Base-by-base conservation (phyloP, 30 jellyfish, hydroid and myxozoan genomes). In the Phacellophora camtschatica region DNA sequence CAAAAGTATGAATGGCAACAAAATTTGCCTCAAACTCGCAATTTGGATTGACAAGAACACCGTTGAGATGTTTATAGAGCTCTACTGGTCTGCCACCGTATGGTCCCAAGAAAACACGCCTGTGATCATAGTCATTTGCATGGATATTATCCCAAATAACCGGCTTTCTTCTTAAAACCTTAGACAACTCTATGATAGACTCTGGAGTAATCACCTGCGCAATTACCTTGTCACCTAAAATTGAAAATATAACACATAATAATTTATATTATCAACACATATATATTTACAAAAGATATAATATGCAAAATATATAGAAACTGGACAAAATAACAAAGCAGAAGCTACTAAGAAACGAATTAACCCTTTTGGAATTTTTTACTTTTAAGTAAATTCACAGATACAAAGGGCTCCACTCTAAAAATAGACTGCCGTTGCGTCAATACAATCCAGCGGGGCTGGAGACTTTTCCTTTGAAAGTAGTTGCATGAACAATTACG, bases 91-190 rank as follows among this genome's bases (percentile, higher is more conserved):
- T 83, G 11, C 97, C 97, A 29, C 90, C 74, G 78, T 88, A 95
- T 9, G 99, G 99, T 2, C 99, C 99, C 34, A 95, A 88, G 71
- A 95, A 95, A 30, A 95, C 96, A 13, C 97, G 85, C 36, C 99
- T 73, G 65, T 88, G 95, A 61, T 95, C 99, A 71, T 95, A 95
- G 56, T 95, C 99, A 62, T 95, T 95, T 4, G 99, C 99, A 66
- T 95, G 99, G 41, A 95, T 88, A 77, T 95, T 95, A 84, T 95
- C 99, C 99, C 97, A 95, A 32, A 95, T 83, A 13, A 95, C 83
- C 12, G 99, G 99, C 72, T 88, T 88, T 65, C 99, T 85, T 58
- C 90, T 68, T 61, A 95, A 57, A 13, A 95, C 96, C 32, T 78
- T 83, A 22, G 95, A 54, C 34, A 95, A 71, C 53, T 76, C 82